These are phyloP conservation scores for Clusia tigrina DNA, from an alignment of 2,888 invertebrate genomes.

Conservation along the genomic window DNA sequence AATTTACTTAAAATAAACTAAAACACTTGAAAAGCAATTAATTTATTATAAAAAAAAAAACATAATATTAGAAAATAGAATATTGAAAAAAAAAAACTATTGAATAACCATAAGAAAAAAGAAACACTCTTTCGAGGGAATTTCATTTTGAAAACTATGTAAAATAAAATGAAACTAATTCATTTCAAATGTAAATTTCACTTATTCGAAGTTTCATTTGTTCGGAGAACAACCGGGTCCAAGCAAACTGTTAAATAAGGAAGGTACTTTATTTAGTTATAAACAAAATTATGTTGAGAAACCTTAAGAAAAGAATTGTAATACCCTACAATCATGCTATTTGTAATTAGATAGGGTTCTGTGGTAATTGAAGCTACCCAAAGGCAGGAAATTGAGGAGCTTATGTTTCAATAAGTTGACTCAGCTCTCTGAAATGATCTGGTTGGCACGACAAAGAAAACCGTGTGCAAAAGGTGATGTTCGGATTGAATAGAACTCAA, in stretches of 20 bases:
- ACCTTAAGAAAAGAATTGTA: not conserved
- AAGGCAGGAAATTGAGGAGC: too few species aligned
- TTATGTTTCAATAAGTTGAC: too few species aligned
- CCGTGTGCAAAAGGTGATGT: too few species aligned
- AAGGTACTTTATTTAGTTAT: too few species aligned
- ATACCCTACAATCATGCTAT: too few species aligned
- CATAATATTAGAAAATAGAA: not conserved
- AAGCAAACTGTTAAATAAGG: constrained; percentile 37
- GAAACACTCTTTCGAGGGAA: not conserved
- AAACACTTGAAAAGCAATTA: constrained; percentile 9
- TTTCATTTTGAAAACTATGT: not conserved
- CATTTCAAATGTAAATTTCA: not conserved
- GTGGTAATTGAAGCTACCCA: too few species aligned
- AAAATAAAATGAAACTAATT: not conserved
- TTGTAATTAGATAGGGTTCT: too few species aligned
- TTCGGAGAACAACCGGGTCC: constrained; percentile 60
- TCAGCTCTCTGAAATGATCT: too few species aligned
- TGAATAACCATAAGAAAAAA: not conserved
- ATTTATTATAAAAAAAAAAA: not conserved
- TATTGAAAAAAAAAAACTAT: constrained; percentile 2
- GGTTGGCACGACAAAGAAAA: too few species aligned
- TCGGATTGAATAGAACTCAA: too few species aligned
- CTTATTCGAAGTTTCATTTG: constrained; percentile 39
- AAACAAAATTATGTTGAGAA: too few species aligned
- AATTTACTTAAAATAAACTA: not conserved